Evolutionary conservation across 2,113 vertebrate species (phyloP).

Genomic region (Osmerus eperlanus): DNA sequence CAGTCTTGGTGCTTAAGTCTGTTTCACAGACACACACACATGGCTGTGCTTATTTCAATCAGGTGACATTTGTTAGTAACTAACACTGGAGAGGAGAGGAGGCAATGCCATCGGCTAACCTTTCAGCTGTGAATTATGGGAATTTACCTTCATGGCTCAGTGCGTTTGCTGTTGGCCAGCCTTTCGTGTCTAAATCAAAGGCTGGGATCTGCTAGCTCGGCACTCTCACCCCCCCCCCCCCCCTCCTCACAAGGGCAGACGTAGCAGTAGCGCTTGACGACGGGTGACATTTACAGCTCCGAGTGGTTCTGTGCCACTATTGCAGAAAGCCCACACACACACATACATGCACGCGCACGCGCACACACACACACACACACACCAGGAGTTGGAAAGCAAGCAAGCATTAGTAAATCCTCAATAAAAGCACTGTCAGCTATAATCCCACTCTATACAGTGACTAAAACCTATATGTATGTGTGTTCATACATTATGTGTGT

Average conservation of each 20-base stretch:
- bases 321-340: conserved; percentile 36
- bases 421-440: conserved; percentile 3
- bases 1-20: no score
- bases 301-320: conserved; percentile 26
- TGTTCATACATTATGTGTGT: not conserved
- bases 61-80: conserved; percentile 84
- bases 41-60: conserved; percentile 69
- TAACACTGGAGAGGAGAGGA: conserved; percentile 73
- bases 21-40: conserved; percentile 30
- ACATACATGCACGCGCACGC: not conserved
- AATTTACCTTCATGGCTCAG: conserved; percentile 96
- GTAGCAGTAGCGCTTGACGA: conserved; percentile 63
- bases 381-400: not conserved
- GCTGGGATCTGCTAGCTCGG: conserved; percentile 83
- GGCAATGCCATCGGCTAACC: conserved; percentile 80
- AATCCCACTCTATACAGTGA: conserved; percentile 10
- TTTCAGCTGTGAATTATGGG: conserved; percentile 95
- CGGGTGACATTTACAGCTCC: conserved; percentile 71
- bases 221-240: conserved; percentile 76
- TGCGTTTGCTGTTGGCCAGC: conserved; percentile 79
- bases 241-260: conserved; percentile 61
- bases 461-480: not conserved
- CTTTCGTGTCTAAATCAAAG: conserved; percentile 93
- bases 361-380: not conserved
- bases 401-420: not conserved